These are phyloP conservation scores for Aplochiton taeniatus DNA, from an alignment of 2,797 vertebrate species.

Conservation along the genomic window DNA sequence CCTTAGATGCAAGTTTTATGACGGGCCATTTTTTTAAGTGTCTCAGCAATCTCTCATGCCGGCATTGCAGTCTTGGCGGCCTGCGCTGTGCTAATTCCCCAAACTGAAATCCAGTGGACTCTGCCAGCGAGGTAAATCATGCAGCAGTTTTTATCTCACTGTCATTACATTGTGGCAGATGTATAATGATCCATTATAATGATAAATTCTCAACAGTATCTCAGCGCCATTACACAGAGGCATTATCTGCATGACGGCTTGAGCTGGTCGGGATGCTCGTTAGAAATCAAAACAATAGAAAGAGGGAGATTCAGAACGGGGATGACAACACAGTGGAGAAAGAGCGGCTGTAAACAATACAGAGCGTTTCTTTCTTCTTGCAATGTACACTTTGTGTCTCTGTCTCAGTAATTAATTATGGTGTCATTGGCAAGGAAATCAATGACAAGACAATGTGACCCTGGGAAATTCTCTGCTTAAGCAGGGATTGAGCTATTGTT, in stretches of 20 bases:
- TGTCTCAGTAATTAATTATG: constrained; percentile 35
- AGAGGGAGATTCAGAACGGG: neutral
- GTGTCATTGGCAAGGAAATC: constrained; percentile 49
- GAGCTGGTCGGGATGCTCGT: constrained; percentile 29
- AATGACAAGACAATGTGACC: constrained; percentile 59
- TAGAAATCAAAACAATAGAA: constrained; percentile 37
- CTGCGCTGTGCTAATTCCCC: constrained; percentile 54
- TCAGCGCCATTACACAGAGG: constrained; percentile 48
- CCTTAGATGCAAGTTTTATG: constrained; percentile 1
- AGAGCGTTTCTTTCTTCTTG: constrained; percentile 4
- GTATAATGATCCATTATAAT: constrained; percentile 72
- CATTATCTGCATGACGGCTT: constrained; percentile 31
- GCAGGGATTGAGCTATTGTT: constrained; percentile 34
- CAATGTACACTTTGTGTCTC: constrained; percentile 15
- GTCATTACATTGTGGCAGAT: constrained; percentile 68
- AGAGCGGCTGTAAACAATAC: constrained; percentile 18
- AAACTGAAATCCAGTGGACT: constrained; percentile 72
- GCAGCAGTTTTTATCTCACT: constrained; percentile 58
- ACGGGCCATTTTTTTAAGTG: neutral
- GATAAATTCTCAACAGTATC: constrained; percentile 58
- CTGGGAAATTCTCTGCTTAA: constrained; percentile 30
- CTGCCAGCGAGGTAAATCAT: constrained; percentile 71
- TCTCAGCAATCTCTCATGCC: constrained; percentile 20
- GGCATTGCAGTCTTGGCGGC: constrained; percentile 35
- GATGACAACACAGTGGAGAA: neutral